Percentiles rank a stretch among this genome's conserved stretches.
Conservation (phyloP, 2,797 vertebrate genomes). For the Masticophis lateralis region DNA sequence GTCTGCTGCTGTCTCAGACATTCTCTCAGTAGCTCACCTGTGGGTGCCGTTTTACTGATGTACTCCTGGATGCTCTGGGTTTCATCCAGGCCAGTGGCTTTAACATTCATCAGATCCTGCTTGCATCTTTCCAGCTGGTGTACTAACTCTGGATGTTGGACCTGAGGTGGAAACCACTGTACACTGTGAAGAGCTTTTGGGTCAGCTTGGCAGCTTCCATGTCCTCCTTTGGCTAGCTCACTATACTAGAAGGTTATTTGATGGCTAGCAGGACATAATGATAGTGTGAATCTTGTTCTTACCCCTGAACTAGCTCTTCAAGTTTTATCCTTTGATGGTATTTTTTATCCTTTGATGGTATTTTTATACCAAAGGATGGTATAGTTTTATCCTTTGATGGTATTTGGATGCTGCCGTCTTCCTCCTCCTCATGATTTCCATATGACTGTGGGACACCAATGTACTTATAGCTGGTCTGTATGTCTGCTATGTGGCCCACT, state of each 20-base stretch:
- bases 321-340: not conserved
- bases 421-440: not conserved
- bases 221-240: not conserved
- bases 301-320: not conserved
- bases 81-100: not conserved
- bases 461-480: not conserved
- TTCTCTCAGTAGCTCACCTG: not conserved
- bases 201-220: not conserved
- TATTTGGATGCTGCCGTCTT: not conserved
- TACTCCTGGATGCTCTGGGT: not conserved
- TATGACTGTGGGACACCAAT: not conserved
- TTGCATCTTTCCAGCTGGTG: not conserved
- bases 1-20: not conserved
- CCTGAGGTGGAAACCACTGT: not conserved
- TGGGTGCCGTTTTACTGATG: not conserved
- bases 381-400: not conserved
- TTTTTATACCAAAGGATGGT: too few relatives aligned
- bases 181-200: not conserved
- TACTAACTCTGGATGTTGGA: too few relatives aligned
- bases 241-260: not conserved
- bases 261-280: not conserved
- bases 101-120: not conserved
- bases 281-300: not conserved
- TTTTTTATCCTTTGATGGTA: not conserved
- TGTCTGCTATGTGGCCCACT: not conserved